These are phyloP conservation scores for Gopherus evgoodei DNA, from an alignment of 2,113 vertebrate genomes.

Conservation along the genomic window DNA sequence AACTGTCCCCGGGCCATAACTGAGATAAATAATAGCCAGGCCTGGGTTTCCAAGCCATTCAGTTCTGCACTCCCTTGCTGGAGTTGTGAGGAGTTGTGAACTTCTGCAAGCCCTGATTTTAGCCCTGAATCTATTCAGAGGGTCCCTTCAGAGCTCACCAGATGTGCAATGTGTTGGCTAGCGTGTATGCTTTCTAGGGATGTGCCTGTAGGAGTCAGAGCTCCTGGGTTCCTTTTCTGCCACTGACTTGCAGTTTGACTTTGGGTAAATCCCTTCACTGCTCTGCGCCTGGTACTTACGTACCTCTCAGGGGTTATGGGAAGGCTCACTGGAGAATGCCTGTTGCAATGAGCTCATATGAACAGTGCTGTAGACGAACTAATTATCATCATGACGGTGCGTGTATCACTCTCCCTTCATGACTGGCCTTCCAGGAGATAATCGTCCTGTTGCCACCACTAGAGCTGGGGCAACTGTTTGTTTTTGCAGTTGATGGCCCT, in stretches of 20 bases:
- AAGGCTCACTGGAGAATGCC: neutral
- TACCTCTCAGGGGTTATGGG: accelerated
- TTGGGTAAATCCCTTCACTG: neutral
- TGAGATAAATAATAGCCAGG: slow-evolving; percentile 62
- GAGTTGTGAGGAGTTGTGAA: neutral
- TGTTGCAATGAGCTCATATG: neutral
- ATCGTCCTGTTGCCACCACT: neutral
- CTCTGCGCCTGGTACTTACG: neutral
- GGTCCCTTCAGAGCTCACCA: neutral
- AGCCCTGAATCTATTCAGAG: neutral
- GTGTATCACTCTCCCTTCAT: neutral
- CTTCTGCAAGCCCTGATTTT: neutral
- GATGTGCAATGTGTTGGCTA: neutral
- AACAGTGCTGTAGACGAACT: neutral
- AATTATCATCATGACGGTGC: no score
- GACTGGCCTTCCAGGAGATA: neutral
- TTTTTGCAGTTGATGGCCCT: neutral
- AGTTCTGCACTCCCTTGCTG: neutral
- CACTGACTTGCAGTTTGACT: neutral
- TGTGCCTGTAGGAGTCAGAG: neutral
- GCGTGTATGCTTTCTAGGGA: neutral
- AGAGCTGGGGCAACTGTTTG: neutral
- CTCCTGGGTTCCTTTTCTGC: neutral
- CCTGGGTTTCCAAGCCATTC: slow-evolving; percentile 37
- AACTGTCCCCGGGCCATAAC: slow-evolving; percentile 57